These are phyloP conservation scores for Horisme vitalbata DNA, from an alignment of 2,888 invertebrate species.

Conservation along the genomic window DNA sequence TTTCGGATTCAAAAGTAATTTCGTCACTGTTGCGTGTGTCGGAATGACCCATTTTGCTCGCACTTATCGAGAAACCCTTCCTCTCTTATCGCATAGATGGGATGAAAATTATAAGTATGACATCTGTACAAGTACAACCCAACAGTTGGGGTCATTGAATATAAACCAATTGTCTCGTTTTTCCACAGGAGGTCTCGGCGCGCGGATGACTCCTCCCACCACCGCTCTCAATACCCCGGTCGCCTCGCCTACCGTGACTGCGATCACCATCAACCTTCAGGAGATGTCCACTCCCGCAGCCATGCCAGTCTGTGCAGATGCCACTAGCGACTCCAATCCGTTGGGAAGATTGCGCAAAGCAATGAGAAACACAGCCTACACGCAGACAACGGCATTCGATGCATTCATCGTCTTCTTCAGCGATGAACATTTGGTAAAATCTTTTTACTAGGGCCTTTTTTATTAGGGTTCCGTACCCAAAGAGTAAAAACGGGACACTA, in stretches of 20 bases:
- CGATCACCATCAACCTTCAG: slow-evolving; percentile 49
- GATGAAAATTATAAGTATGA: too few relatives aligned
- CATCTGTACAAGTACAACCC: too few relatives aligned
- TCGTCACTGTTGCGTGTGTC: too few relatives aligned
- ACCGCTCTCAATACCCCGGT: slow-evolving; percentile 40
- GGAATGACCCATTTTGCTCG: too few relatives aligned
- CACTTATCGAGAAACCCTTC: too few relatives aligned
- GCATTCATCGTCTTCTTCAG: slow-evolving; percentile 90
- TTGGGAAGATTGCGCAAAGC: slow-evolving; percentile 73
- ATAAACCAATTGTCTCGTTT: neutral
- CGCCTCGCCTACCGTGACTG: slow-evolving; percentile 36
- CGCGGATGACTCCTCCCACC: slow-evolving; percentile 42
- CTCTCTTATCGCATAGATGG: too few relatives aligned
- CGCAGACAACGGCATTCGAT: slow-evolving; percentile 77
- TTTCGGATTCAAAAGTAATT: too few relatives aligned
- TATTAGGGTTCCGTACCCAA: too few relatives aligned
- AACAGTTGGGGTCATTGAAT: neutral
- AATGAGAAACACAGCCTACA: slow-evolving; percentile 67
- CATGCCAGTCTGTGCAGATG: slow-evolving; percentile 54
- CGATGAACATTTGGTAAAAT: slow-evolving; percentile 90
- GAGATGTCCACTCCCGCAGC: slow-evolving; percentile 45
- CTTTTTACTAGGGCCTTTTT: neutral
- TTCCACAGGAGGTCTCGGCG: slow-evolving; percentile 52
- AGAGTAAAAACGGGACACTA: too few relatives aligned
- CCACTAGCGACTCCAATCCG: slow-evolving; percentile 49